Conservation (phyloP, 2,797 vertebrate genomes). For the Podargus strigoides region DNA sequence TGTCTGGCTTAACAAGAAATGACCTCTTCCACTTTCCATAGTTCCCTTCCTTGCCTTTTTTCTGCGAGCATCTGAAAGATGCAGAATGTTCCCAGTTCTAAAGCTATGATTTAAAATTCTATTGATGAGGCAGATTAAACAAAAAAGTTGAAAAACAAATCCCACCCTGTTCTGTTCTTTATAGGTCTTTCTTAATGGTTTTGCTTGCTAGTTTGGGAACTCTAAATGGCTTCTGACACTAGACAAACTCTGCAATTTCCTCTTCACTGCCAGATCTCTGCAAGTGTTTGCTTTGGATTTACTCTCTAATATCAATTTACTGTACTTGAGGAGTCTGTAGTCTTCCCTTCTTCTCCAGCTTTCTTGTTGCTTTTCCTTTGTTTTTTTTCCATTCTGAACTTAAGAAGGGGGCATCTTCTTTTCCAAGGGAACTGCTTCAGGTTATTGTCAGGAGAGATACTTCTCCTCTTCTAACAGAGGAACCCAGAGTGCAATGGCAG, state of each 20-base stretch:
- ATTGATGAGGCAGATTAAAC: background rate
- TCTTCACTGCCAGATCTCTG: background rate
- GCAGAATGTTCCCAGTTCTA: background rate
- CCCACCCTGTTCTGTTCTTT: background rate
- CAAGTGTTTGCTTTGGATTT: constrained; percentile 21
- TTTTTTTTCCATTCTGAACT: background rate
- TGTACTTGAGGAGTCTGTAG: background rate
- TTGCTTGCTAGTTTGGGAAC: background rate
- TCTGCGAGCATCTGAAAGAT: background rate
- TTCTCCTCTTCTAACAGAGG: background rate
- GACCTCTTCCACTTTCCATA: background rate
- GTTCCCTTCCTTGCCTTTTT: background rate
- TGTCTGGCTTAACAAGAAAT: background rate
- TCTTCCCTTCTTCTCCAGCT: background rate
- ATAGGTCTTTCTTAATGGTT: background rate
- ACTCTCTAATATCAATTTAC: background rate
- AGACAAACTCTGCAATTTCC: background rate
- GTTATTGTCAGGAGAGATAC: background rate
- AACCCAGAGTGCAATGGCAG: background rate
- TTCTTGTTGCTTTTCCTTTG: background rate
- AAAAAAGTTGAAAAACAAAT: background rate
- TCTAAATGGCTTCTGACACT: background rate
- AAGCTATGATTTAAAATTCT: background rate
- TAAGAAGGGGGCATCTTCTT: background rate
- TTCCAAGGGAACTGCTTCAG: background rate